Evolutionary conservation across 2,113 vertebrate genomes (phyloP), one percentile per base, ranked within the genome.

Genomic region (Silurus asotus): DNA sequence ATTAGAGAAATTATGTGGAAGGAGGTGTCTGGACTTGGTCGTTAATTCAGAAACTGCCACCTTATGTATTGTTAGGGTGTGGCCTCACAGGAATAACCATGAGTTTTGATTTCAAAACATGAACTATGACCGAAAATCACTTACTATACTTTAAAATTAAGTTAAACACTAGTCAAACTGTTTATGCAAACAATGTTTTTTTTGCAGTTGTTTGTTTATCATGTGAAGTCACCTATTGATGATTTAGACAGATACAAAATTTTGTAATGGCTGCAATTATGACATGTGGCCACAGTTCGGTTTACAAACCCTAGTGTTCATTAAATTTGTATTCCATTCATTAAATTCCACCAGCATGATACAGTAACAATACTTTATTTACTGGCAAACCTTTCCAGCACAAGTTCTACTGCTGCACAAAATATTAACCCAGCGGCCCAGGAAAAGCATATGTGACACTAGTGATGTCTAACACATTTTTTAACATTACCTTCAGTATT

Each of bases 401-500:
- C 7, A 5, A 70, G 69, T 48, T 72, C 19, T 53, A n/a, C 13
- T 37, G 37, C 75, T 28, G 17, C 17, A 61, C 28, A 23, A 19
- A 56, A 79, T 3, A 59, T 48, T 20, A 23, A 48, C 9, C 1
- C 0, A 80, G 17, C 20, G 28, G 14, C 53, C 58, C 0, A 20
- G 25, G 37, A 19, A 56, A 37, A 19, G 25, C 4, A 19, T 65
- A 53, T 69, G 51, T 69, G 1, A 75, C n/a, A 55, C 9, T 82
- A 6, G 53, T 45, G 45, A n/a, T 82, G 67, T 74, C 79, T 17
- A 85, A 79, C 8, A 85, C 23, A 37, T 85, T 85, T 37, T 65
- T 51, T 20, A 51, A 67, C n/a, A 89, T 89, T 69, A 56, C 89
- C 91, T 92, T 89, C 87, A 89, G 88, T 91, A 91, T 92, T 93